Base-by-base conservation (phyloP, 2,113 vertebrate species). In the Macrotus californicus region DNA sequence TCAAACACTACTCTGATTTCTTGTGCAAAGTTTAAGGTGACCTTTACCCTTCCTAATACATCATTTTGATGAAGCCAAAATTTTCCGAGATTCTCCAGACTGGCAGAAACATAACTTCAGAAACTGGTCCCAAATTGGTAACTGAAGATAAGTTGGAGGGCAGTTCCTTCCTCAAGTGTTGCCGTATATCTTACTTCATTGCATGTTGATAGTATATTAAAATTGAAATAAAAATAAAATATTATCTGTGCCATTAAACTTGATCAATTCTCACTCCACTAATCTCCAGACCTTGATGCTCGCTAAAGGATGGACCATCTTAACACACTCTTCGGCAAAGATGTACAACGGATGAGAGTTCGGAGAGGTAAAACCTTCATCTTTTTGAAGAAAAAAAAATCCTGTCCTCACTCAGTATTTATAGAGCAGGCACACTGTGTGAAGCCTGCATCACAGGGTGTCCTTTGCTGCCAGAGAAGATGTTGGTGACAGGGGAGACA, bases 191-290 rank as follows among this genome's bases (percentile, higher is more conserved):
- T 97, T 96, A 88, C 91, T 97, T 96, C 95, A 97, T 95, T 96
- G 97, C 96, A 41, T 97, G 97, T 97, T 97, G 97, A 95, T 97
- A 96, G 95, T 97, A 91, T 96, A 97, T 97, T 97, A 97, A 97
- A 97, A 96, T 94, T 87, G 97, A 97, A 97, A 97, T 97, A 97
- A 97, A 97, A 97, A 97, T 97, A 97, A 97, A 97, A 97, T 97
- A 97, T 95, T 97, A 97, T 97, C 97, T 95, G 82, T 97, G 96
- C 96, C 96, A 96, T 97, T 97, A 97, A 97, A 93, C 75, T 89
- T 94, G 76, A 93, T 96, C 97, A 94, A 46, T 81, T 91, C 97
- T 95, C 94, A 96, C 95, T 96, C 95, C 92, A 94, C 97, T 96
- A 69, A 96, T 96, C 96, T 96, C 86, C 70, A 93, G 91, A 83